Evolutionary conservation across 2,888 invertebrate species (phyloP).

Genomic region (Lampropteryx suffumata): DNA sequence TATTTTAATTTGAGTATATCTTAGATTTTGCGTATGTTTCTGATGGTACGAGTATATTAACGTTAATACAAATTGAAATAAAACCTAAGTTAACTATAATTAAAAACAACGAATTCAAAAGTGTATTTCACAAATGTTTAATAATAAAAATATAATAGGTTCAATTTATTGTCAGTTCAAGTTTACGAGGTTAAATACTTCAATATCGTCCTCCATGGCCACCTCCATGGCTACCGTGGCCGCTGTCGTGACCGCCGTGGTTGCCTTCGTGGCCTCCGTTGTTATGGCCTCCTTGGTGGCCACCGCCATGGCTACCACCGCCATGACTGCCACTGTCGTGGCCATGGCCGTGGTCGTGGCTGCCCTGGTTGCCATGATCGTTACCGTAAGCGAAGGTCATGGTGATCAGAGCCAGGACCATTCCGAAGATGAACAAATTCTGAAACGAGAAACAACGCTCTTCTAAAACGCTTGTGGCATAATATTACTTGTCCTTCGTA

Average conservation of each 20-base stretch:
- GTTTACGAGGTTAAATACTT: background rate
- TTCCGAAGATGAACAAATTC: constrained; percentile 38
- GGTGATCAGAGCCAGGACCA: constrained; percentile 38
- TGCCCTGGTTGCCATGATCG: background rate
- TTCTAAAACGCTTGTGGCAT: too few relatives aligned
- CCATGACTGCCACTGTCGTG: constrained; percentile 18
- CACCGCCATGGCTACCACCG: background rate
- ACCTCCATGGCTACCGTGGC: background rate
- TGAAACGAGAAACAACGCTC: constrained; percentile 28
- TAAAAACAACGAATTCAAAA: too few relatives aligned
- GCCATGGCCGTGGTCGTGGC: constrained; percentile 19
- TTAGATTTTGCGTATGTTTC: too few relatives aligned
- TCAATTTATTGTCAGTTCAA: background rate
- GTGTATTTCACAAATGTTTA: too few relatives aligned
- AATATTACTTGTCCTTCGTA: too few relatives aligned
- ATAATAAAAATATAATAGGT: too few relatives aligned
- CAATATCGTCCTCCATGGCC: background rate
- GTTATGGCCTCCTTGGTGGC: background rate
- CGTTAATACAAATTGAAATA: too few relatives aligned
- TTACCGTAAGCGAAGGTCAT: constrained; percentile 38
- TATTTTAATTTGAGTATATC: too few relatives aligned
- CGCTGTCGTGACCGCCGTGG: background rate
- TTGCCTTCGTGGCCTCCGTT: background rate
- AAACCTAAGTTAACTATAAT: too few relatives aligned
- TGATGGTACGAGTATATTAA: too few relatives aligned